Percentiles rank a stretch among this genome's conserved stretches.
Conservation (phyloP, 2,797 vertebrate species). For the Tenualosa thibaudeaui region DNA sequence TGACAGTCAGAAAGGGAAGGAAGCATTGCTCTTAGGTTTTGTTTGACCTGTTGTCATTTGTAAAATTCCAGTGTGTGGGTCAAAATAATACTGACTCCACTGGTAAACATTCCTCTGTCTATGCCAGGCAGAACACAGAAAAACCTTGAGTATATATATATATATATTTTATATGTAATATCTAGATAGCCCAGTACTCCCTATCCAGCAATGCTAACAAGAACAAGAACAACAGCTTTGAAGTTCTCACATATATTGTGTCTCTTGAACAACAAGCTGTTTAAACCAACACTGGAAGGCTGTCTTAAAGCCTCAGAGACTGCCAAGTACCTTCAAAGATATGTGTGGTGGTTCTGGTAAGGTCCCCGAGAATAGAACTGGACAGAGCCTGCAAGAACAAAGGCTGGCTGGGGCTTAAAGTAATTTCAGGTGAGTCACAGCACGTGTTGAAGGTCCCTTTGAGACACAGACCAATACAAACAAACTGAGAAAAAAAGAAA, state of each 20-base stretch:
- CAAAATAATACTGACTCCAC: not conserved
- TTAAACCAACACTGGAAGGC: not conserved
- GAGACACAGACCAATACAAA: not conserved
- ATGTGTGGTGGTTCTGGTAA: not conserved
- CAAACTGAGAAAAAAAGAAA: not conserved
- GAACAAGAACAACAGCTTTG: conserved; percentile 4
- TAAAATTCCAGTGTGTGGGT: not conserved
- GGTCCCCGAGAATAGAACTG: not conserved
- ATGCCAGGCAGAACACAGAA: not conserved
- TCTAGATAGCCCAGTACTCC: not conserved
- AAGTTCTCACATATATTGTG: conserved; percentile 1
- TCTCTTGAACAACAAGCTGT: conserved; percentile 3
- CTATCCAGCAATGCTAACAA: not conserved
- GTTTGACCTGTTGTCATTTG: not conserved
- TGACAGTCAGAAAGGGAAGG: not conserved
- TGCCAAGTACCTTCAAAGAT: conserved; percentile 12
- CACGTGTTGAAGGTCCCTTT: not conserved
- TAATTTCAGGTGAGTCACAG: not conserved
- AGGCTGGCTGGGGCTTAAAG: not conserved
- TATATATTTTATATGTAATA: not conserved
- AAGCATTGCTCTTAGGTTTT: not conserved
- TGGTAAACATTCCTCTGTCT: not conserved
- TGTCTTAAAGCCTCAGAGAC: not conserved
- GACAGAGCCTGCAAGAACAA: not conserved
- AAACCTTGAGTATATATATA: not conserved